Base-by-base conservation (phyloP, 2,888 invertebrate genomes). In the Creontiades dilutus region DNA sequence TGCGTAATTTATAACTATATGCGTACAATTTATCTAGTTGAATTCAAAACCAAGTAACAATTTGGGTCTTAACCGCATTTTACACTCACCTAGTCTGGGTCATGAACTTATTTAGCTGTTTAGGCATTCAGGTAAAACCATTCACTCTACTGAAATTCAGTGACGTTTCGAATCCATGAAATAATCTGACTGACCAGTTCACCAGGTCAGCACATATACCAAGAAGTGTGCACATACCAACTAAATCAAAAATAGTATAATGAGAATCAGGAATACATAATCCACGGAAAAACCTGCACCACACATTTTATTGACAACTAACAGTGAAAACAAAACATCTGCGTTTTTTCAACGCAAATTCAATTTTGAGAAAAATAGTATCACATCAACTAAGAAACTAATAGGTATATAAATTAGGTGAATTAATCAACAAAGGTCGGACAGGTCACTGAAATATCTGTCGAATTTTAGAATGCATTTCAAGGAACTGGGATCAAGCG, bases 301-400 rank as follows among this genome's bases (percentile, higher is more conserved):
- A 48, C 82, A 52, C 82, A 82, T 52, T 82, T 82, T 82, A 82
- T 82, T 82, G 14, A 52, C 52, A 82, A 82, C 82, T 52, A 82
- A 80, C 28, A 23, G 68, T 19, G 19, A 11, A 68, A 68, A 68
- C 68, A 81, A 37, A 80, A 81, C 47, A 81, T 46, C 81, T 57
- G 47, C 47, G 47, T 23, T 47, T 48, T 52, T 82, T 82, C 82
- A 82, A 23, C 27, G 52, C 82, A 82, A 19, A 68, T 5, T 68
- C 12, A 68, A 68, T 68, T 61, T 2, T 68, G 68, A 68, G 68
- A n/a, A 27, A 27, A 68, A 27, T 23, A 82, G 23, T 82, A 82
- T 82, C 82, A 82, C 82, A 82, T 23, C 82, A 52, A 23, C 82
- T 82, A 48, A 19, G 19, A 27, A 68, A 68, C 68, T 68, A 61